A percentile compares a stretch with the other conserved stretches of the same genome.
These are phyloP conservation scores for Gobiocypris rarus DNA, from an alignment of 2,113 vertebrate species.

Conservation along the genomic window DNA sequence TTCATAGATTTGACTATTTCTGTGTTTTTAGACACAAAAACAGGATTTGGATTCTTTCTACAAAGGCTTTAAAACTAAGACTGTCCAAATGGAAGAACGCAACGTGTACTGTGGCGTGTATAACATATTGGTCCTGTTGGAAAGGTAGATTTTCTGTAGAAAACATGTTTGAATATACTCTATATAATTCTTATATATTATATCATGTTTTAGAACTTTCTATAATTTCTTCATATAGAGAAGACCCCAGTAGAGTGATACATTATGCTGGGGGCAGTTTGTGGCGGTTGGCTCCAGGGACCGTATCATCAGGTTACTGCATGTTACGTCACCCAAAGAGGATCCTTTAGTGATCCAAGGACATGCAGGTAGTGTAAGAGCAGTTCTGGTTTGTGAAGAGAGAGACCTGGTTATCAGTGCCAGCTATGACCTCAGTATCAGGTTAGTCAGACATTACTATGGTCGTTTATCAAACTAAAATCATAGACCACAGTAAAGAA, in stretches of 20 bases:
- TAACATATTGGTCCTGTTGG: constrained; percentile 73
- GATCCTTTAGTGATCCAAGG: constrained; percentile 67
- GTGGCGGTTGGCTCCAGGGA: constrained; percentile 78
- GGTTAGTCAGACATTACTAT: constrained; percentile 71
- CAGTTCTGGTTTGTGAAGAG: constrained; percentile 77
- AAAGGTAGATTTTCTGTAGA: constrained; percentile 72
- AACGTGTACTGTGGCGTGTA: constrained; percentile 89
- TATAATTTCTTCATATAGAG: constrained; percentile 64
- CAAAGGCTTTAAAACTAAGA: constrained; percentile 70
- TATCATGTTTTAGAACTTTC: background rate
- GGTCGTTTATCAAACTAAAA: background rate
- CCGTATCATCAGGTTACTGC: constrained; percentile 72
- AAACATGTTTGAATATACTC: background rate
- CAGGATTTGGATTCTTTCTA: constrained; percentile 71
- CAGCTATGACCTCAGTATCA: constrained; percentile 84
- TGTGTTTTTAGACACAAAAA: constrained; percentile 52
- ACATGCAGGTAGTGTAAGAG: constrained; percentile 74
- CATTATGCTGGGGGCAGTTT: constrained; percentile 79
- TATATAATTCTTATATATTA: background rate
- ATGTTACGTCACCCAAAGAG: constrained; percentile 56
- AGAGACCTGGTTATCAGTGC: constrained; percentile 77
- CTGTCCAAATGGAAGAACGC: constrained; percentile 83
- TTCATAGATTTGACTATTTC: background rate
- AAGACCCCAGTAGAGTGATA: constrained; percentile 76
- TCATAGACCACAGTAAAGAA: background rate